Evolutionary conservation across 23 tunicate species (phyloP), one percentile per base, ranked within the genome.

Genomic region (Pegea sp.): DNA sequence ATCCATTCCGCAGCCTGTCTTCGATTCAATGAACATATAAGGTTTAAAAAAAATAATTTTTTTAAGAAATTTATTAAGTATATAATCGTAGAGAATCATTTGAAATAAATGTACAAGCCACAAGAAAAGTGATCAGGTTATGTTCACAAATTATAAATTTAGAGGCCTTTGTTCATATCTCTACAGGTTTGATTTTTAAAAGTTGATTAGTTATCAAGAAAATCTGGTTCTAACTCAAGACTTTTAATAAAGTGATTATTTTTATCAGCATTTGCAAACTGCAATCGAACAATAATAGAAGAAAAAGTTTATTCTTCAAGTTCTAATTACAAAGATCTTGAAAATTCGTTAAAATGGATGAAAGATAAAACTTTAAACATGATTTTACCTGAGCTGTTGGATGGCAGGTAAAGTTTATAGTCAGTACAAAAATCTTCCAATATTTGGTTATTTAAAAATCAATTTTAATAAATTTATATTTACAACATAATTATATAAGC

Each of bases 1-100:
- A n/a, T 55, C 24, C 71, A 66, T 24, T 56, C 33, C 1, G 71
- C 71, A 2, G 71, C 71, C n/a, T 55, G 58, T 22, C 31, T 61
- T 4, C 46, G 48, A 25, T 61, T 61, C 22, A 61, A 24, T 23
- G 66, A 61, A 34, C 66, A 61, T 48, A 13, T 61, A 26, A 61
- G 66, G 66, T 61, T 11, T 4, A 16, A n/a, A n/a, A n/a, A n/a
- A n/a, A n/a, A n/a, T n/a, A n/a, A n/a, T n/a, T n/a, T n/a, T n/a
- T n/a, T n/a, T n/a, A n/a, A n/a, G n/a, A n/a, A n/a, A n/a, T n/a
- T n/a, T n/a, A n/a, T n/a, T n/a, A n/a, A n/a, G n/a, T n/a, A n/a
- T n/a, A n/a, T n/a, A n/a, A n/a, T 38, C 16, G 46, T 38, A 66
- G 71, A 56, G 1, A 34, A 3, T 42, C 71, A 28, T 66, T 55